Conservation (phyloP, 2,888 invertebrate species). For the Plebejus argus region DNA sequence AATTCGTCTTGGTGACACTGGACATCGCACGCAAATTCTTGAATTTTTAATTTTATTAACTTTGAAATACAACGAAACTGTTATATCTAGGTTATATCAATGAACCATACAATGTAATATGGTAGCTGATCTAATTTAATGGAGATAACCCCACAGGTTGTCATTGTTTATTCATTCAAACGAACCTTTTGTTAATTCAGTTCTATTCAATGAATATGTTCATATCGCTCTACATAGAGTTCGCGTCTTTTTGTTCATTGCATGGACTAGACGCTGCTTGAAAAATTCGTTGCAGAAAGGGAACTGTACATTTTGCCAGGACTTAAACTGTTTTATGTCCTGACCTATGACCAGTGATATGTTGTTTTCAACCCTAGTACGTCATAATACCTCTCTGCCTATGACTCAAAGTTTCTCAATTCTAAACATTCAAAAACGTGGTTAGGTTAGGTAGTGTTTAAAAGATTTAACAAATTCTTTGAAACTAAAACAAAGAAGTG, state of each 20-base stretch:
- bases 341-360: too few species aligned
- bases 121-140: conserved; percentile 9
- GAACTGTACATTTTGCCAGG: not conserved
- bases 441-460: not conserved
- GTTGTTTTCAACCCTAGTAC: too few species aligned
- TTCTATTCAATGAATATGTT: conserved; percentile 35
- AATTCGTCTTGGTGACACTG: too few species aligned
- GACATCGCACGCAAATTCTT: too few species aligned
- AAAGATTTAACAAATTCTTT: not conserved
- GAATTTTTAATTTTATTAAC: too few species aligned
- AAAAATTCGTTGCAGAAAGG: not conserved
- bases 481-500: too few species aligned
- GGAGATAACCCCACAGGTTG: conserved; percentile 52
- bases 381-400: too few species aligned
- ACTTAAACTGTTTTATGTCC: too few species aligned
- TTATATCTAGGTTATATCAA: not conserved
- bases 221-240: not conserved
- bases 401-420: too few species aligned
- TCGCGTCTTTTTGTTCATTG: not conserved
- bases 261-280: too few species aligned
- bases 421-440: too few species aligned
- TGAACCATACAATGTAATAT: not conserved
- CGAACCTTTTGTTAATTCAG: conserved; percentile 35
- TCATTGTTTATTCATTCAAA: conserved; percentile 54
- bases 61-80: not conserved